Conservation (phyloP, 2,797 vertebrate genomes). For the Coendou prehensilis region DNA sequence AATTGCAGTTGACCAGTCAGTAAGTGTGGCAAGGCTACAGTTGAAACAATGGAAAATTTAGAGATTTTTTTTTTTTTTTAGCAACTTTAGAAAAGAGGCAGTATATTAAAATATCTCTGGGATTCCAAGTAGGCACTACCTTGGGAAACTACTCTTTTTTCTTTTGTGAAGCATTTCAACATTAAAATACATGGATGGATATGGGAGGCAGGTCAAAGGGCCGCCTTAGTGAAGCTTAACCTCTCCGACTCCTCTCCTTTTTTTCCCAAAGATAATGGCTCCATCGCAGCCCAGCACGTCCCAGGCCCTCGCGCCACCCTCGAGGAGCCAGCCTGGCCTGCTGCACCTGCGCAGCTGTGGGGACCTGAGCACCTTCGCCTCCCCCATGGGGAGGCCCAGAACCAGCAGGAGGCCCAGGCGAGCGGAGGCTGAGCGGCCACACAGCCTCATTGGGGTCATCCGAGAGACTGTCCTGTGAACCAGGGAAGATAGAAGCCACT, state of each 20-base stretch:
- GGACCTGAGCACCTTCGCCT: slow-evolving; percentile 92
- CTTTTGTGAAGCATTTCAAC: background rate
- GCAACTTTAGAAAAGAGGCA: background rate
- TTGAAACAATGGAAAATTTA: background rate
- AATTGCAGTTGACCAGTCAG: background rate
- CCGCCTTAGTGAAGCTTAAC: background rate
- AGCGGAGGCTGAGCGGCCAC: slow-evolving; percentile 87
- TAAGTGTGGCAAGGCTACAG: background rate
- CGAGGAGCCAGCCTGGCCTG: slow-evolving; percentile 84
- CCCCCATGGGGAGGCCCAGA: slow-evolving; percentile 65
- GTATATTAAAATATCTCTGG: background rate
- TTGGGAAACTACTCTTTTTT: background rate
- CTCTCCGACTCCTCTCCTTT: background rate
- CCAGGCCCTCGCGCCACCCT: slow-evolving; percentile 70
- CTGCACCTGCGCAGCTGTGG: slow-evolving; percentile 92
- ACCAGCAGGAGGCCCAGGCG: slow-evolving; percentile 73
- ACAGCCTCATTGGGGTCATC: slow-evolving; percentile 91
- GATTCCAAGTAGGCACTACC: background rate
- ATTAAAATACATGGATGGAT: background rate
- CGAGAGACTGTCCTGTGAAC: slow-evolving; percentile 92
- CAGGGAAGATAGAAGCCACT: background rate
- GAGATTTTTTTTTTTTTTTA: slow-evolving; percentile 22
- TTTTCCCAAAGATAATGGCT: slow-evolving; percentile 87
- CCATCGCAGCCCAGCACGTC: slow-evolving; percentile 65
- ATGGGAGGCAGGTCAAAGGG: background rate